Evolutionary conservation across 2,888 invertebrate genomes (phyloP), one percentile per base, ranked within the genome.

Genomic region (Archips crataeganus): DNA sequence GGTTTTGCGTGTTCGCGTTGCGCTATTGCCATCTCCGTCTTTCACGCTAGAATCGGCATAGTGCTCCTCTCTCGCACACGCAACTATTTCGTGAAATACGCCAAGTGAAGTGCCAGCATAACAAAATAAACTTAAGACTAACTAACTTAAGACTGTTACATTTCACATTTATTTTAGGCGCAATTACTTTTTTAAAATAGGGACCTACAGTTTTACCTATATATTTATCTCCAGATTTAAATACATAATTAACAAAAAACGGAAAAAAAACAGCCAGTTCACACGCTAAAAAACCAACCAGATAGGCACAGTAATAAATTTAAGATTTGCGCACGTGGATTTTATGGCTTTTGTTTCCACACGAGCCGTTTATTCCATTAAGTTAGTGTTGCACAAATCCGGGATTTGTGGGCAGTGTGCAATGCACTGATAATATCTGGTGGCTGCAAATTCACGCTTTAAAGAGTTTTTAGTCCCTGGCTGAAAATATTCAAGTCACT

Each of bases 391-490:
- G 76, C 80, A 75, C 77, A 76, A 78, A 81, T 80, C 78, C 78
- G 75, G 78, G 77, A 82, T 82, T 81, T 83, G 81, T 81, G 79
- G 75, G 74, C 79, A 15, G 34, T 70, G 81, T 77, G 78, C 71
- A 68, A 49, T 62, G 74, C 66, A 39, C 74, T 75, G 84, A 83
- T 83, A 84, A 80, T 80, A 77, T 76, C 77, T 75, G 66, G 45
- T 49, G 60, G 54, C 65, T 61, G 63, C 69, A 54, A 68, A 45
- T 69, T 15, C n/a, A 10, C 45, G 45, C 11, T 36, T 36, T 57
- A 66, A 69, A 62, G 69, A 65, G 62, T 70, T 70, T 67, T 49
- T 13, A 13, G 49, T n/a, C 2, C 5, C 49, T 49, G n/a, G n/a
- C n/a, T 13, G 2, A 13, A 11, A 49, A n/a, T 3, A 3, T 5